A percentile compares a stretch with the other conserved stretches of the same genome.
Conservation (phyloP, 2,797 vertebrate species). For the Uromys caudimaculatus region DNA sequence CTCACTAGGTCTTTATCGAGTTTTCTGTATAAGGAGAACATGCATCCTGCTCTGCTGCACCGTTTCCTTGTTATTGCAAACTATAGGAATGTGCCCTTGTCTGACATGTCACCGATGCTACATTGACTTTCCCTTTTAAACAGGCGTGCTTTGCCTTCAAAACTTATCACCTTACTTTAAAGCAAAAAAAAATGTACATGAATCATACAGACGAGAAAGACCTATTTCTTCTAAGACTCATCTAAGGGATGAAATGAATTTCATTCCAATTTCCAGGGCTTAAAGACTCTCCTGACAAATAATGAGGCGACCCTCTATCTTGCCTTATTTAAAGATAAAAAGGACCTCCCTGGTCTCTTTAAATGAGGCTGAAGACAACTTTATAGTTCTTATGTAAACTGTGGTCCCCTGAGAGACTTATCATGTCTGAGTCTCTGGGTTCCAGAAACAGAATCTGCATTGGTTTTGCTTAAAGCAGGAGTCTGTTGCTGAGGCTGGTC, state of each 20-base stretch:
- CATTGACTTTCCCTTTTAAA: neutral
- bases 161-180: neutral
- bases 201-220: neutral
- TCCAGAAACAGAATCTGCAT: neutral
- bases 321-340: conserved; percentile 32
- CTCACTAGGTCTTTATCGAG: neutral
- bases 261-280: neutral
- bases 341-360: neutral
- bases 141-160: neutral
- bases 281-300: conserved; percentile 1
- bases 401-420: neutral
- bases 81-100: neutral
- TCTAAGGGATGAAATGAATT: conserved; percentile 46
- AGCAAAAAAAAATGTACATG: neutral
- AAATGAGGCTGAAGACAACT: conserved; percentile 8
- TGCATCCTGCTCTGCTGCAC: neutral
- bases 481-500: neutral
- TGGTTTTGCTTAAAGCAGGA: neutral
- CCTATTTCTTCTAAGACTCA: conserved; percentile 12
- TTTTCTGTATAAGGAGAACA: neutral
- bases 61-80: neutral
- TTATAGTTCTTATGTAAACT: neutral
- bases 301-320: neutral
- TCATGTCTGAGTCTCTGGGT: neutral
- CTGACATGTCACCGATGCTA: neutral